Percentiles rank a stretch among this genome's conserved stretches.
Evolutionary conservation across 2,113 vertebrate genomes (phyloP).

Genomic region (Axis porcinus): DNA sequence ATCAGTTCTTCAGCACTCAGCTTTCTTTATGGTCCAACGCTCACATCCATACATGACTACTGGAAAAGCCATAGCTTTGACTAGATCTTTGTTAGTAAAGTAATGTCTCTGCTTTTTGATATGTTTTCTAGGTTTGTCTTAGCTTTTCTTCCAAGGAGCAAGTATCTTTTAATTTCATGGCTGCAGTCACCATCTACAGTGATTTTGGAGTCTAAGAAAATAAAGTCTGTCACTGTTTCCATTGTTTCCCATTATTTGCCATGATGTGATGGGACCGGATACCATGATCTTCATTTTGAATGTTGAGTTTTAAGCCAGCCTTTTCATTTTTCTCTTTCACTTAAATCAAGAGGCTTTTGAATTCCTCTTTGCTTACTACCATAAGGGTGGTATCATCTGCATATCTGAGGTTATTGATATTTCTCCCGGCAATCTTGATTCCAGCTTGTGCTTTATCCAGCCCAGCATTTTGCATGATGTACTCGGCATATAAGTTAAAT

Average conservation of each 20-base stretch:
- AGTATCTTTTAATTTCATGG: not conserved
- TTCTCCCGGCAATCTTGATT: not conserved
- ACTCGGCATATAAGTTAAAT: not conserved
- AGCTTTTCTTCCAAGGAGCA: not conserved
- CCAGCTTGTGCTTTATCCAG: not conserved
- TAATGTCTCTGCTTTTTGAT: not conserved
- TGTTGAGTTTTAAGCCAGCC: not conserved
- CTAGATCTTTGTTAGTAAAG: not conserved
- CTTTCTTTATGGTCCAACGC: not conserved
- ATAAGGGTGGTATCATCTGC: not conserved
- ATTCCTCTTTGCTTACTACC: not conserved
- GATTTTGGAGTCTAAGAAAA: not conserved
- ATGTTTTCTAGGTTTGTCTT: not conserved
- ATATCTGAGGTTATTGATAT: not conserved
- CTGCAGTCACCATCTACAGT: not conserved
- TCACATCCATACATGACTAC: not conserved
- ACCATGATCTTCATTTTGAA: not conserved
- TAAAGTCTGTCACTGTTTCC: not conserved
- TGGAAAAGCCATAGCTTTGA: not conserved
- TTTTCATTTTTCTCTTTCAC: not conserved
- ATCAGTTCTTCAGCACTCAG: not conserved
- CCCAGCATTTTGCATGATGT: not conserved
- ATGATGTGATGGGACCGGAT: not conserved
- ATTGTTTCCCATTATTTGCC: not conserved
- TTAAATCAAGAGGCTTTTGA: not conserved